phyloP scores from a whole-genome alignment of 2,888 invertebrate genomes.

The Hydrotaea cyrtoneurina region DNA sequence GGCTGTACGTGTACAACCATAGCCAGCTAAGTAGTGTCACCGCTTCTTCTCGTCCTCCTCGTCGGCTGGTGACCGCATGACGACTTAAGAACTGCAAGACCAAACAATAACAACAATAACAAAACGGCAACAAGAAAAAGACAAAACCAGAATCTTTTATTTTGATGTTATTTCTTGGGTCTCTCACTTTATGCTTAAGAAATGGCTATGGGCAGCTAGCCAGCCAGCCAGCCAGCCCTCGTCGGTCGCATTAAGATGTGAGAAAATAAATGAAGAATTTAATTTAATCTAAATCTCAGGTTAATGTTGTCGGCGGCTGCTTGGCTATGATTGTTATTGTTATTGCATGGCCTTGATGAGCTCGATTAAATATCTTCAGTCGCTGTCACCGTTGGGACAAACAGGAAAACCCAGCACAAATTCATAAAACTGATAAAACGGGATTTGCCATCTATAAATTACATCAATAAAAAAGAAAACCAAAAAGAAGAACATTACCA shows the following conservation, averaged over 20 bases:
- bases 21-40: background rate
- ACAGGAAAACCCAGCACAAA: background rate
- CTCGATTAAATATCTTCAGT: constrained; percentile 65
- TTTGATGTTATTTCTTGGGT: too few relatives aligned
- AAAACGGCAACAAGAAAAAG: background rate
- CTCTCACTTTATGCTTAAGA: background rate
- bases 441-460: too few relatives aligned
- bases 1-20: too few relatives aligned
- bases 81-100: background rate
- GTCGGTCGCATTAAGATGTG: background rate
- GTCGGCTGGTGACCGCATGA: background rate
- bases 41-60: background rate
- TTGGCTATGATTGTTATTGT: background rate
- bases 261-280: constrained; percentile 32
- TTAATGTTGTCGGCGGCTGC: too few relatives aligned
- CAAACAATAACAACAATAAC: background rate
- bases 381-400: constrained; percentile 38
- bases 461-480: background rate
- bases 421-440: background rate
- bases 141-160: background rate
- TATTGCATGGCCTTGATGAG: constrained; percentile 53
- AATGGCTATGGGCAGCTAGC: background rate
- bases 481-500: background rate
- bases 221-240: background rate
- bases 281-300: constrained; percentile 26